Evolutionary conservation across 2,113 vertebrate genomes (phyloP).

Genomic region (Stigmatopora argus): DNA sequence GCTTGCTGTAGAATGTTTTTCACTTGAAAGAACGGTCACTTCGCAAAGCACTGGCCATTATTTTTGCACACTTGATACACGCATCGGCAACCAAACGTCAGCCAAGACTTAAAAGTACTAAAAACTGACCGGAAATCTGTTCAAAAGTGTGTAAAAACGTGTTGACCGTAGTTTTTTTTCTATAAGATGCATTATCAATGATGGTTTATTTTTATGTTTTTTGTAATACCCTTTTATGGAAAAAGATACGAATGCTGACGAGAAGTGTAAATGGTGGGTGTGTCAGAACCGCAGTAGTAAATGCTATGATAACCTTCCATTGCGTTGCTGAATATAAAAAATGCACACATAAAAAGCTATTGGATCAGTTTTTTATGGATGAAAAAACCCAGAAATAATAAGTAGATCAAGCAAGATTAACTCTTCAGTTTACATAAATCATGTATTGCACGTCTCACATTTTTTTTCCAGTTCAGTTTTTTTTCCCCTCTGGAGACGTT

Average conservation of each 20-base stretch:
- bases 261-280: background rate
- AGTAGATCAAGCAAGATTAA: background rate
- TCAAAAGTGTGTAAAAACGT: background rate
- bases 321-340: background rate
- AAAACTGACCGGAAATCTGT: background rate
- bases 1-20: slow-evolving; percentile 3
- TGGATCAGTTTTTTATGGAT: no score
- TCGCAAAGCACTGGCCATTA: slow-evolving; percentile 4
- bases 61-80: slow-evolving; percentile 1
- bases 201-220: background rate
- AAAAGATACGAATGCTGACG: background rate
- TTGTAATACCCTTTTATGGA: slow-evolving; percentile 6
- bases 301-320: slow-evolving; percentile 20
- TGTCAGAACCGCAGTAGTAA: background rate
- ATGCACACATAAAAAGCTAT: background rate
- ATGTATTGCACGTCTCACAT: background rate
- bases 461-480: no score
- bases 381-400: background rate
- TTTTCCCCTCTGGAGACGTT: no score
- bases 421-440: background rate
- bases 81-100: slow-evolving; percentile 1
- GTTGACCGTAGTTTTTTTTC: no score
- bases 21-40: slow-evolving; percentile 18
- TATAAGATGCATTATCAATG: no score
- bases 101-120: background rate